Conservation (phyloP, 2,113 vertebrate species). For the Amphiprion percula region DNA sequence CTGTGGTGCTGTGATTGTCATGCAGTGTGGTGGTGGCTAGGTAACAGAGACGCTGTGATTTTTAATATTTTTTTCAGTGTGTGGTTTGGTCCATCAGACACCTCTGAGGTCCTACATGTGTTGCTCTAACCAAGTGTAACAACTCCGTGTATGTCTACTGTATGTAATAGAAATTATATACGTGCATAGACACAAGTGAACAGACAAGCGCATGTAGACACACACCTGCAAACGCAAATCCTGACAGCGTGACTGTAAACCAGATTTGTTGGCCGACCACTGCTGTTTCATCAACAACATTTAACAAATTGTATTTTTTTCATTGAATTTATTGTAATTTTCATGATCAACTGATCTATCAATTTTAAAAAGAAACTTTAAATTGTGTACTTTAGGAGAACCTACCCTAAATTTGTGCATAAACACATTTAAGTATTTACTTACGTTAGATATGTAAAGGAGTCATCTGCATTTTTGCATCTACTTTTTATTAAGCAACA, state of each 20-base stretch:
- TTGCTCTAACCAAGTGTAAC: not conserved
- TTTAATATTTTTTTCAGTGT: conserved; percentile 10
- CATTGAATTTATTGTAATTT: too few species aligned
- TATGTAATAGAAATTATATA: conserved; percentile 5
- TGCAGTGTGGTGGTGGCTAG: conserved; percentile 62
- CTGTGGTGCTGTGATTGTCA: conserved; percentile 75
- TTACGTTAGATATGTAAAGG: too few species aligned
- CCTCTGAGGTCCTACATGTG: conserved; percentile 14
- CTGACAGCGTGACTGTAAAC: too few species aligned
- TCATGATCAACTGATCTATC: too few species aligned
- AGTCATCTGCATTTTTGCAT: too few species aligned
- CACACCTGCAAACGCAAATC: not conserved
- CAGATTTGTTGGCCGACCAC: not conserved
- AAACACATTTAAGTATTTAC: too few species aligned
- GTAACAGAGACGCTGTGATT: conserved; percentile 55
- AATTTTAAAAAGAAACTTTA: too few species aligned
- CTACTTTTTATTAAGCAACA: too few species aligned
- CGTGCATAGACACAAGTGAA: not conserved
- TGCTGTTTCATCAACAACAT: not conserved
- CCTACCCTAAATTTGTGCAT: too few species aligned
- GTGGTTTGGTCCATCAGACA: conserved; percentile 22
- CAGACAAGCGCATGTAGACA: not conserved
- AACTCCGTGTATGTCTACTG: not conserved
- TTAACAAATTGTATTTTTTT: too few species aligned
- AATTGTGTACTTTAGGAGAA: too few species aligned